Percentiles rank a stretch among this genome's conserved stretches.
These are phyloP conservation scores for Pithecia hirsuta DNA, from an alignment of 2,797 vertebrate species.

Conservation along the genomic window DNA sequence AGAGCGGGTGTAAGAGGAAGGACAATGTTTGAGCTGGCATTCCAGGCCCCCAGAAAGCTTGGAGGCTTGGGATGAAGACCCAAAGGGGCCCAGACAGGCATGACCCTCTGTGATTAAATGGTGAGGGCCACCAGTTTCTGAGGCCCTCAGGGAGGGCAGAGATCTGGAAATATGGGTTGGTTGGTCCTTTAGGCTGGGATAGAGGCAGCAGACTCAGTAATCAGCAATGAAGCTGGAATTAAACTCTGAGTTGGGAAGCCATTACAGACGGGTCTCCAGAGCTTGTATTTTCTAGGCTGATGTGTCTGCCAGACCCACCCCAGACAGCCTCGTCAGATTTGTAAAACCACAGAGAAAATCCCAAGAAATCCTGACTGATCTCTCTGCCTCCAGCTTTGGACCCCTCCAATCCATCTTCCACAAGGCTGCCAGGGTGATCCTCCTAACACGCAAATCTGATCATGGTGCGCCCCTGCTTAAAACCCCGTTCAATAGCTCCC, in stretches of 20 bases:
- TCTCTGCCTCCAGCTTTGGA: conserved; percentile 43
- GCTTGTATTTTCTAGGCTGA: conserved; percentile 5
- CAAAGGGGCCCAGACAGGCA: background rate
- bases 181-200: background rate
- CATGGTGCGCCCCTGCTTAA: background rate
- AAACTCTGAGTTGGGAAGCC: background rate
- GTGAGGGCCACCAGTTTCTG: background rate
- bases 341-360: conserved; percentile 71
- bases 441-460: conserved; percentile 34
- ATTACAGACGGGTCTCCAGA: background rate
- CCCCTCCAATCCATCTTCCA: conserved; percentile 12
- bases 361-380: conserved; percentile 70
- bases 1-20: conserved; percentile 62
- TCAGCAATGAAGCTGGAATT: background rate
- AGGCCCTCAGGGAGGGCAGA: background rate
- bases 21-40: conserved; percentile 67
- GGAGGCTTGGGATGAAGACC: background rate
- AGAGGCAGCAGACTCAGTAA: background rate
- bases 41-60: background rate
- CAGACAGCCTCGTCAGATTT: conserved; percentile 41
- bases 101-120: background rate
- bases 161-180: background rate
- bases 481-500: conserved; percentile 51
- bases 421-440: conserved; percentile 22
- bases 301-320: background rate